phyloP scores from a whole-genome alignment of 2,113 vertebrate genomes.

The Myotis lucifugus region DNA sequence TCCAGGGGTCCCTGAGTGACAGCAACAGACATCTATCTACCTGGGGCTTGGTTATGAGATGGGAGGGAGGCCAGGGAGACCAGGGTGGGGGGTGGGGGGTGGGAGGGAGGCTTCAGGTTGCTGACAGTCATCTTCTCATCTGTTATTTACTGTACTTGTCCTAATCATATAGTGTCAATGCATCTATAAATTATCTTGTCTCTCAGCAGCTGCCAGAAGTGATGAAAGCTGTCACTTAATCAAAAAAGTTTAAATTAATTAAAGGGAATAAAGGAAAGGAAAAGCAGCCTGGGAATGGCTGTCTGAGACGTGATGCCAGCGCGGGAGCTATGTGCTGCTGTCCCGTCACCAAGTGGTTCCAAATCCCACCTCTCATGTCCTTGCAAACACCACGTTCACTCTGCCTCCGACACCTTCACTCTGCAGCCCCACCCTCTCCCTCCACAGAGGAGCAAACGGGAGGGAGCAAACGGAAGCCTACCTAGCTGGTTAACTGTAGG shows the following conservation, averaged over 20 bases:
- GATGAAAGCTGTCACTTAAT: conserved; percentile 84
- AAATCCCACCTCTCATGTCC: neutral
- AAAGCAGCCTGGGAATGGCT: conserved; percentile 46
- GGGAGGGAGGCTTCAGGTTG: conserved; percentile 23
- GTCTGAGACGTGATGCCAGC: neutral
- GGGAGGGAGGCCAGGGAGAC: neutral
- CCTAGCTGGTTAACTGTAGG: neutral
- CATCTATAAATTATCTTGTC: conserved; percentile 84
- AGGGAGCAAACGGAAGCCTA: neutral
- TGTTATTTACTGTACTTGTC: conserved; percentile 79
- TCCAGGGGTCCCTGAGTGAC: neutral
- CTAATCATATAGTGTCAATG: conserved; percentile 79
- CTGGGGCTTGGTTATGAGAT: neutral
- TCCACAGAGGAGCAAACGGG: neutral
- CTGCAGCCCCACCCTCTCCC: neutral
- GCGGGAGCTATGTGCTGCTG: neutral
- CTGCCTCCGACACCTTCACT: neutral
- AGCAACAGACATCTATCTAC: neutral
- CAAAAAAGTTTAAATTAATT: conserved; percentile 81
- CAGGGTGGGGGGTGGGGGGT: neutral
- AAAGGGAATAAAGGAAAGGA: conserved; percentile 51
- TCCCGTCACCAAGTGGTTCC: neutral
- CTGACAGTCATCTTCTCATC: conserved; percentile 67
- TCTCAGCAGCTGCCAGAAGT: conserved; percentile 72
- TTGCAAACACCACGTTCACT: neutral